phyloP scores from a whole-genome alignment of 2,797 vertebrate species.

The Meda fulgida region DNA sequence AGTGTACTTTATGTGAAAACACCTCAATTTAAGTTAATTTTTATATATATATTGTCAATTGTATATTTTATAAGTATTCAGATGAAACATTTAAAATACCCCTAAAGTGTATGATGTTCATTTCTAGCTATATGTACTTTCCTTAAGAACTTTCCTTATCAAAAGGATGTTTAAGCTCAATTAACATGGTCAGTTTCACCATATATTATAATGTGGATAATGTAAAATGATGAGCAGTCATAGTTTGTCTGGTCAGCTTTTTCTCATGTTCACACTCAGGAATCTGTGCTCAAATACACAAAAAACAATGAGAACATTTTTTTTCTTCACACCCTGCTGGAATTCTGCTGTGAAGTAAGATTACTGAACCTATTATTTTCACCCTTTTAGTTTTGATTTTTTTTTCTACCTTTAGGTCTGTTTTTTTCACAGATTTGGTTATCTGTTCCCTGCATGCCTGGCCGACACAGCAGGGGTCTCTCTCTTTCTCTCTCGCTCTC shows the following conservation, averaged over 20 bases:
- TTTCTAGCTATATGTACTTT: not conserved
- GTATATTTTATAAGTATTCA: not conserved
- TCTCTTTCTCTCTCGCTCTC: not conserved
- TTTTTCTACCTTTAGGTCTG: constrained; percentile 59
- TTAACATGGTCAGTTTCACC: not conserved
- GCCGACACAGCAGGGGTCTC: constrained; percentile 74
- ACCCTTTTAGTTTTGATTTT: constrained; percentile 16
- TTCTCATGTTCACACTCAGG: constrained; percentile 17
- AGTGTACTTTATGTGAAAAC: not conserved
- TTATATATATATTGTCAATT: not conserved
- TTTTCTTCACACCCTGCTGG: constrained; percentile 39
- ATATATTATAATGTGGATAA: not conserved
- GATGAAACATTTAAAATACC: not conserved
- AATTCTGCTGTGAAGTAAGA: constrained; percentile 47
- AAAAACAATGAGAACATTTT: constrained; percentile 60
- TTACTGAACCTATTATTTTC: constrained; percentile 63
- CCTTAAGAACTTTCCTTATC: not conserved
- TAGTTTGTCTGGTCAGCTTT: not conserved
- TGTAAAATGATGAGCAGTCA: not conserved
- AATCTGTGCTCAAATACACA: constrained; percentile 25
- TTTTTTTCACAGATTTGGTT: constrained; percentile 72
- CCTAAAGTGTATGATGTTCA: not conserved
- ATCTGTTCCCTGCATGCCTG: constrained; percentile 77
- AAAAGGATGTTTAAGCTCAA: not conserved
- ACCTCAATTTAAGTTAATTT: not conserved